Percentiles rank a stretch among this genome's conserved stretches.
These are phyloP conservation scores for Lasius fuliginosus DNA, from an alignment of 2,888 invertebrate species.

Conservation along the genomic window DNA sequence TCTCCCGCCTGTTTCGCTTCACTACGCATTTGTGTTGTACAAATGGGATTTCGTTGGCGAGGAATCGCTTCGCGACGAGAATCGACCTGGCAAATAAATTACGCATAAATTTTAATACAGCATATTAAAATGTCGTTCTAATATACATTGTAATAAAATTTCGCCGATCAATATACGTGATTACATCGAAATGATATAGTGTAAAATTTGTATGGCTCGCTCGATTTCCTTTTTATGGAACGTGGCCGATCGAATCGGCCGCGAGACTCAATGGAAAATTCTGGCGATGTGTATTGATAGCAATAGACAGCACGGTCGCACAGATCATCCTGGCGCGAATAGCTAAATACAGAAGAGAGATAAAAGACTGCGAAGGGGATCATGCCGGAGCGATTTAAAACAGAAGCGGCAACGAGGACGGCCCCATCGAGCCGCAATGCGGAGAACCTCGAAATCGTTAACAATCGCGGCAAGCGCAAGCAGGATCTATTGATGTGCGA, in stretches of 20 bases:
- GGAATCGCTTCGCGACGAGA: slow-evolving; percentile 55
- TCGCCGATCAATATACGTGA: neutral
- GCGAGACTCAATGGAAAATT: slow-evolving; percentile 14
- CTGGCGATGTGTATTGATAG: slow-evolving; percentile 44
- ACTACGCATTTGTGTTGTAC: slow-evolving; percentile 30
- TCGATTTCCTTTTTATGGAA: neutral
- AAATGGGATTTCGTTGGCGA: slow-evolving; percentile 61
- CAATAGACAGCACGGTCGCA: slow-evolving; percentile 53
- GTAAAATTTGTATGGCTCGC: neutral
- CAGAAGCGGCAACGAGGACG: slow-evolving; percentile 63
- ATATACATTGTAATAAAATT: neutral
- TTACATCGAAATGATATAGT: neutral
- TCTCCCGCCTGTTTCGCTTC: neutral
- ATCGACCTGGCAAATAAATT: slow-evolving; percentile 46
- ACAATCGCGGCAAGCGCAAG: slow-evolving; percentile 80
- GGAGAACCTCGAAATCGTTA: slow-evolving; percentile 80
- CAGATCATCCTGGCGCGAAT: slow-evolving; percentile 71
- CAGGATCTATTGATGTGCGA: slow-evolving; percentile 81
- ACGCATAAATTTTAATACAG: slow-evolving; percentile 17
- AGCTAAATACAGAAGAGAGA: slow-evolving; percentile 79
- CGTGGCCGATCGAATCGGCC: neutral
- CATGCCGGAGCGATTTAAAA: slow-evolving; percentile 82
- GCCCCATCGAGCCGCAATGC: slow-evolving; percentile 67
- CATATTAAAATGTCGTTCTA: neutral
- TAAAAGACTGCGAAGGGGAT: slow-evolving; percentile 74